Base-by-base conservation (phyloP, 2,797 vertebrate species). In the Lepidocolaptes lacrymiger region DNA sequence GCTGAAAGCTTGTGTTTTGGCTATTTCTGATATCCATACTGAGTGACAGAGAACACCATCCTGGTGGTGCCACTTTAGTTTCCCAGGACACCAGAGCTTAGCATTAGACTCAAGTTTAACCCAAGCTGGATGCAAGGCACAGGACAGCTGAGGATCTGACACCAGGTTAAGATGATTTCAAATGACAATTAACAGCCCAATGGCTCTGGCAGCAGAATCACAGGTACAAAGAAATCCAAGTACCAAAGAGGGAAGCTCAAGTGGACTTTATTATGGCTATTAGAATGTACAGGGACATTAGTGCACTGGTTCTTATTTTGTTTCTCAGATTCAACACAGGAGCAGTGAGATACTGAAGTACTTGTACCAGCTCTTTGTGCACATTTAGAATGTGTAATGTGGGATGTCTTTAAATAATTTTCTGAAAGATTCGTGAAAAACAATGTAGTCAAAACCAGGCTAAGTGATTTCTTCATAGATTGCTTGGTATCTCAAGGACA, bases 201-300 rank as follows among this genome's bases (percentile, higher is more conserved):
- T 2, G 18, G 34, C 51, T 61, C 62, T 64, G 55, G 30, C 55
- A 83, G 37, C 22, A 28, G 34, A 91, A 51, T 39, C 68, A 78
- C 0, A 0, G 28, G 66, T 30, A 30, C 10, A 80, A 83, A 85
- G 41, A 93, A 43, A 88, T 24, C 12, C 49, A 58, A 58, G 36
- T 39, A 88, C 62, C 63, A 91, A 67, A 61, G 2, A 74, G 26
- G 30, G 79, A 95, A 82, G 81, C 81, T 95, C 90, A 93, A 96
- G 83, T 75, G 93, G 73, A 94, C 88, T 97, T 97, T 98, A 98
- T 96, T 98, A 64, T 34, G 96, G 86, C 86, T 94, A 91, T 91
- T 93, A 96, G 79, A 96, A 97, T 94, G 96, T 93, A 93, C 83
- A 88, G 78, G 74, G 94, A 72, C 56, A 93, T 92, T 66, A 97